Evolutionary conservation across 2,113 vertebrate genomes (phyloP).

Genomic region (Naja naja): DNA sequence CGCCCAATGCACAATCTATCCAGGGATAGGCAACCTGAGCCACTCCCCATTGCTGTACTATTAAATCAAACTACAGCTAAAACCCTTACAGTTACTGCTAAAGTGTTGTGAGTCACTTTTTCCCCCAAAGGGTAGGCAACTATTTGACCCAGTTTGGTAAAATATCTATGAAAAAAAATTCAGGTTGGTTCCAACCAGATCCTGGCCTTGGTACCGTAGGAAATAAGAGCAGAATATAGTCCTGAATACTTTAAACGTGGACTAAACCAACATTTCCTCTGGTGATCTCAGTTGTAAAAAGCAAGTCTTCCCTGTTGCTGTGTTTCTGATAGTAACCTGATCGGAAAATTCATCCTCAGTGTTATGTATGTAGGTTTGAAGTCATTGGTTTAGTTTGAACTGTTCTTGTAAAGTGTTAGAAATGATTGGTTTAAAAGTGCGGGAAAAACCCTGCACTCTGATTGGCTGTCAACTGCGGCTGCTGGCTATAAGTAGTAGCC

Average conservation of each 20-base stretch:
- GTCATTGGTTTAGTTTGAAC: too few relatives aligned
- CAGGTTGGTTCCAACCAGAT: not conserved
- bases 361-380: too few relatives aligned
- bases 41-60: not conserved
- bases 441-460: too few relatives aligned
- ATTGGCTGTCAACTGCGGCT: too few relatives aligned
- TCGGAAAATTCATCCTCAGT: not conserved
- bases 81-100: not conserved
- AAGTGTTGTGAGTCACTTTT: not conserved
- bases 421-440: too few relatives aligned
- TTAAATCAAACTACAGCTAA: not conserved
- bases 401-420: too few relatives aligned
- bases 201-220: not conserved
- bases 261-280: not conserved
- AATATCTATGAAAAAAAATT: not conserved
- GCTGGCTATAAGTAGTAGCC: too few relatives aligned
- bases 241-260: not conserved
- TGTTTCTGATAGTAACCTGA: not conserved
- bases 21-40: not conserved
- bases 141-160: not conserved
- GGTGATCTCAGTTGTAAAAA: not conserved
- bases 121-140: not conserved
- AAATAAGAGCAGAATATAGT: not conserved
- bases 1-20: not conserved
- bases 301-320: not conserved